phyloP scores from a whole-genome alignment of 2,113 vertebrate genomes.

The Poeciliopsis occidentalis region DNA sequence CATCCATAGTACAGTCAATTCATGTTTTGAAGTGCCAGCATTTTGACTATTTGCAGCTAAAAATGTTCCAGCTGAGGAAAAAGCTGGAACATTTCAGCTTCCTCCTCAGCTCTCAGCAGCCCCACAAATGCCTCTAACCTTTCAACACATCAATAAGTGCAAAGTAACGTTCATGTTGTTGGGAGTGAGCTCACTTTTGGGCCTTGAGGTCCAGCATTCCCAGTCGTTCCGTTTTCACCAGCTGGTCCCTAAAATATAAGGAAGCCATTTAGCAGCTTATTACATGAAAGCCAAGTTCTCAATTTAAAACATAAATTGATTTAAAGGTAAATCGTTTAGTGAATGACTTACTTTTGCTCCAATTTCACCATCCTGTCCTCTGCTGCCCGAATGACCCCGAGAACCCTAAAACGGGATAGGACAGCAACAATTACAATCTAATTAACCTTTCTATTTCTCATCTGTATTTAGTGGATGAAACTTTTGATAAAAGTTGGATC shows the following conservation, averaged over 20 bases:
- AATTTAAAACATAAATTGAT: neutral
- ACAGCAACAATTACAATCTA: neutral
- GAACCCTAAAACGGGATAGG: conserved; percentile 64
- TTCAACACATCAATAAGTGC: neutral
- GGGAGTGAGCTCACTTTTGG: conserved; percentile 52
- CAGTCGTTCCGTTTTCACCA: conserved; percentile 66
- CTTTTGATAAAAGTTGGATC: neutral
- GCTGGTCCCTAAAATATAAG: conserved; percentile 63
- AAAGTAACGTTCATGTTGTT: neutral
- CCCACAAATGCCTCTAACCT: neutral
- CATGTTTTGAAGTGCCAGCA: neutral
- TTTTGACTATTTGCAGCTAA: neutral
- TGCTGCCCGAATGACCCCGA: conserved; percentile 64
- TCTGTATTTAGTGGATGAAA: neutral
- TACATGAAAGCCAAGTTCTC: neutral
- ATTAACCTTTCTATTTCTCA: neutral
- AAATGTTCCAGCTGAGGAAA: neutral
- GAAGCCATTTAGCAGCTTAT: neutral
- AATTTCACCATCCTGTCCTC: conserved; percentile 71
- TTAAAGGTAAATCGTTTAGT: too few relatives aligned
- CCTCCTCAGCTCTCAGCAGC: too few relatives aligned
- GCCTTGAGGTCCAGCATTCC: conserved; percentile 63
- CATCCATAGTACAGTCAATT: neutral
- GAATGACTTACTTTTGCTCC: conserved; percentile 66
- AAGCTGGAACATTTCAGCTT: too few relatives aligned